Evolutionary conservation across 2,888 invertebrate species (phyloP), one percentile per base, ranked within the genome.

Genomic region (Saturnia pavonia): DNA sequence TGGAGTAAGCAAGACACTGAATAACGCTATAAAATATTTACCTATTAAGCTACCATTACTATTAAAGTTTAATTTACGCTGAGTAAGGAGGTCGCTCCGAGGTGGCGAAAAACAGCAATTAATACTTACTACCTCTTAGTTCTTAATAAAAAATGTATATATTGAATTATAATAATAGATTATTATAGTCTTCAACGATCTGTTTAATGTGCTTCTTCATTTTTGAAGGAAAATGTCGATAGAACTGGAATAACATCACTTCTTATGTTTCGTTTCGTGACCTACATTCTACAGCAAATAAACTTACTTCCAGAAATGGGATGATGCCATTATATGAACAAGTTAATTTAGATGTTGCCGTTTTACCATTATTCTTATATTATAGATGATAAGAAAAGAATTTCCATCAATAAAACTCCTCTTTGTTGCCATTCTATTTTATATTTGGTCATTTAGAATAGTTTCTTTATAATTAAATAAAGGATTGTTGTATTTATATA

Each of bases 241-340:
- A 12, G 34, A 40, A 40, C 40, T 19, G 19, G 65, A 65, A 65
- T 40, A 34, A n/a, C 19, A 65, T 14, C 65, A 22, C n/a, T 34
- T 25, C 8, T n/a, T 40, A 40, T 65, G 40, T 65, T 65, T 65
- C 65, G 65, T 65, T 60, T 60, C 57, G 57, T 60, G 57, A 60
- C 57, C 57, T 60, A 65, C 19, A 65, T 65, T 65, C 65, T 12
- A 25, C 65, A 40, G 65, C 57, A 65, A 65, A 65, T 40, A 65
- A 65, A 40, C 65, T 65, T 65, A 65, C 65, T 65, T 9, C 65
- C 65, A 65, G 65, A 65, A 65, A 65, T 65, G 65, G 65, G 40
- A 65, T 65, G 65, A 65, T 40, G 65, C 65, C 65, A 40, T 65
- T 65, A 65, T 65, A 65, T 65, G 65, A 65, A 65, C 65, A 40